Percentiles rank a stretch among this genome's conserved stretches.
phyloP scores from a whole-genome alignment of 2,113 vertebrate species.

The Microcebus lehilahytsara region DNA sequence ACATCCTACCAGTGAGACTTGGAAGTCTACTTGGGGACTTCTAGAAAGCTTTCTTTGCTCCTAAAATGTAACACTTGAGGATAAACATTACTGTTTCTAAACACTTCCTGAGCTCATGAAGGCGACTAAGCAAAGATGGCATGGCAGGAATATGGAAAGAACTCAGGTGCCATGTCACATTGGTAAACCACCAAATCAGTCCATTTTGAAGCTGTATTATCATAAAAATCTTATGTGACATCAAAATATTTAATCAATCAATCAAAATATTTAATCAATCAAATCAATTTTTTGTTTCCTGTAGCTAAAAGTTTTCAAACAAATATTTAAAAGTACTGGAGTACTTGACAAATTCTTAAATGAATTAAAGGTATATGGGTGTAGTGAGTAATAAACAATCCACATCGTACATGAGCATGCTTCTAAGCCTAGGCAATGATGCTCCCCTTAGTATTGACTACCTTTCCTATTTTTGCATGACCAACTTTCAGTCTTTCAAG shows the following conservation, averaged over 20 bases:
- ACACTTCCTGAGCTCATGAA: not conserved
- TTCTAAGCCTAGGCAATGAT: not conserved
- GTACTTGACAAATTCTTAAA: not conserved
- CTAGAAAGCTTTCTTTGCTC: not conserved
- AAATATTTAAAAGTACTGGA: not conserved
- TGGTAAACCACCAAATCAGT: not conserved
- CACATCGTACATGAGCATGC: not conserved
- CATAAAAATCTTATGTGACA: not conserved
- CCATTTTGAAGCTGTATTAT: not conserved
- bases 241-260: not conserved
- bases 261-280: not conserved
- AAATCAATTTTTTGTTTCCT: not conserved
- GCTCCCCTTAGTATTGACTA: not conserved
- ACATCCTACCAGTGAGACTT: not conserved
- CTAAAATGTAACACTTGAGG: not conserved
- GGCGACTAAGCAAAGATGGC: not conserved
- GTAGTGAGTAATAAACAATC: not conserved
- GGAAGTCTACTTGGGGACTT: not conserved
- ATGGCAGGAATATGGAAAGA: not conserved
- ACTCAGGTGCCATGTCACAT: not conserved
- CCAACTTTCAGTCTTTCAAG: not conserved
- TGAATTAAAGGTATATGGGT: not conserved
- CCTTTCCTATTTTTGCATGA: not conserved
- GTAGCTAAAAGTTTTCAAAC: not conserved
- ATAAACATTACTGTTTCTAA: not conserved